phyloP scores from a whole-genome alignment of 2,797 vertebrate species.

The Thalassophryne amazonica region DNA sequence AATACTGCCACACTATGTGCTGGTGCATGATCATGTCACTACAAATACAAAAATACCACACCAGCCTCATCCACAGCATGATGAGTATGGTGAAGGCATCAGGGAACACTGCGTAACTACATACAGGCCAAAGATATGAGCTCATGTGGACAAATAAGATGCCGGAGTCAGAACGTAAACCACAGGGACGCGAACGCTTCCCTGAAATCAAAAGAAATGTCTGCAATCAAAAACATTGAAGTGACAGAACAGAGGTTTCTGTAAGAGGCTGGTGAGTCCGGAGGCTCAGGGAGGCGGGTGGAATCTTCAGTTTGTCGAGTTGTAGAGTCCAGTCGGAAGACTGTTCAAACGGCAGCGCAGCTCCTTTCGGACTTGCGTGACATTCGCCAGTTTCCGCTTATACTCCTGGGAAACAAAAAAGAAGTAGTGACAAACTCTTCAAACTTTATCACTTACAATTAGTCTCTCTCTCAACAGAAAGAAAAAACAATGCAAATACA shows the following conservation, averaged over 20 bases:
- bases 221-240: slow-evolving; percentile 40
- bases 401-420: slow-evolving; percentile 87
- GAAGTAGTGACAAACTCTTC: no score
- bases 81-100: no score
- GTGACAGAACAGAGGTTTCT: slow-evolving; percentile 29
- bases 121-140: slow-evolving; percentile 11
- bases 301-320: slow-evolving; percentile 80
- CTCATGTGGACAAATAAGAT: slow-evolving; percentile 25
- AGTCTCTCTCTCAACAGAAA: no score
- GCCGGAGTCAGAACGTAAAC: slow-evolving; percentile 14
- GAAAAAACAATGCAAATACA: background rate
- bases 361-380: slow-evolving; percentile 96
- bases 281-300: background rate
- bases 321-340: slow-evolving; percentile 90
- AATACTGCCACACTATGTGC: slow-evolving; percentile 54
- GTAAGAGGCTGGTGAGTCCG: slow-evolving; percentile 12
- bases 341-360: slow-evolving; percentile 90
- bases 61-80: slow-evolving; percentile 78
- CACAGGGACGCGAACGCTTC: slow-evolving; percentile 16
- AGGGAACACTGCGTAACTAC: no score
- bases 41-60: slow-evolving; percentile 91
- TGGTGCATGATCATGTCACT: slow-evolving; percentile 71
- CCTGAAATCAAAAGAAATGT: slow-evolving; percentile 10
- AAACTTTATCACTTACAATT: background rate
- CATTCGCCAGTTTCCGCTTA: slow-evolving; percentile 92